Conservation (phyloP, 1,140 invertebrate genomes). For the Drosophila kanapiae region DNA sequence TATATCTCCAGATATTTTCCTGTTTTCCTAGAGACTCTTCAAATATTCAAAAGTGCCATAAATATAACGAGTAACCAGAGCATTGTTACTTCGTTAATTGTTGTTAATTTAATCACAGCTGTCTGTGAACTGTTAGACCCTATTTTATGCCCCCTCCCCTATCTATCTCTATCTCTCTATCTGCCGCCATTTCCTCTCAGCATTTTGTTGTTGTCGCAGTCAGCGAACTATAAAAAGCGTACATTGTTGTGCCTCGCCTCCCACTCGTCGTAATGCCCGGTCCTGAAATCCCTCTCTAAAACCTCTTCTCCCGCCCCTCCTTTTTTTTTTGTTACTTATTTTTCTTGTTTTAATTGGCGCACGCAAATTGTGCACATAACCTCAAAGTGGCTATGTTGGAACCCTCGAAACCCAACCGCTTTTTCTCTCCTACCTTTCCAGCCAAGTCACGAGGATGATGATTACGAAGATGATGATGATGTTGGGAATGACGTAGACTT, state of each 20-base stretch:
- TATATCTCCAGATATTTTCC: neutral
- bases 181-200: slow-evolving; percentile 20
- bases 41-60: slow-evolving; percentile 7
- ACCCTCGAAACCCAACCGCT: slow-evolving; percentile 27
- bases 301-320: neutral
- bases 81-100: slow-evolving; percentile 36
- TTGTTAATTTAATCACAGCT: slow-evolving; percentile 25
- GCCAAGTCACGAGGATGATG: slow-evolving; percentile 18
- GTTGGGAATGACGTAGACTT: slow-evolving; percentile 49
- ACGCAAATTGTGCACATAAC: slow-evolving; percentile 80
- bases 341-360: slow-evolving; percentile 73
- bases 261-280: slow-evolving; percentile 5
- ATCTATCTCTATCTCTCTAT: neutral
- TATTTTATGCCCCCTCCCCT: slow-evolving; percentile 1
- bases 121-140: slow-evolving; percentile 24
- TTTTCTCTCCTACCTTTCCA: neutral
- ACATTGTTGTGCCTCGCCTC: slow-evolving; percentile 51
- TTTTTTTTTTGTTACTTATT: slow-evolving; percentile 21
- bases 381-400: slow-evolving; percentile 59
- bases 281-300: neutral
- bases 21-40: neutral
- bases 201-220: slow-evolving; percentile 54
- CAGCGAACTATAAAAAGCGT: slow-evolving; percentile 73
- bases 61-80: slow-evolving; percentile 20
- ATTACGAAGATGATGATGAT: slow-evolving; percentile 39